Evolutionary conservation across 2,888 invertebrate genomes (phyloP), one percentile per base, ranked within the genome.

Genomic region (Steinernema carpocapsae): DNA sequence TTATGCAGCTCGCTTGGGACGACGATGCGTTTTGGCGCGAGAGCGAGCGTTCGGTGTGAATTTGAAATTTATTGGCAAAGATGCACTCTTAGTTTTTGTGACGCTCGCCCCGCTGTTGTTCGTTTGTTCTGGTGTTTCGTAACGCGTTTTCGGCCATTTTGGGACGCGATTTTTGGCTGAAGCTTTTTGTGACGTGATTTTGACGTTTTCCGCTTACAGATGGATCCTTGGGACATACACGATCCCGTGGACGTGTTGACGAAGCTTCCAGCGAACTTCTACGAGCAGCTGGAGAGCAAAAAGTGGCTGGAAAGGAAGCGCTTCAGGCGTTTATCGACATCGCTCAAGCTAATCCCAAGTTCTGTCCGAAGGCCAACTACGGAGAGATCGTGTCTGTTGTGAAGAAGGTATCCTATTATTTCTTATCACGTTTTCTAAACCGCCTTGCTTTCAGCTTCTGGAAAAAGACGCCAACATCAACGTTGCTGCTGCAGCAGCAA

Each of bases 261-360:
- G 0, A 94, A 94, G 88, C 89, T 99, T 45, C 95, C 97, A 0
- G 94, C 94, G 89, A 95, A 97, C 88, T 97, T 97, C 88, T 95
- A 93, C 87, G 95, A 96, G 2, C 94, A 95, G 88, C 88, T 94
- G 2, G 95, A 97, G 85, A 94, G 94, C 0, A 97, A 96, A 88
- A 97, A 97, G 87, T 99, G 97, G 97, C 77, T 76, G 10, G 74
- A 74, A 29, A 56, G 87, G 96, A 97, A 87, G 93, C 93, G 0
- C 88, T 99, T n/a, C 97, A 97, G 83, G 90, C 91, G 0, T 88
- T 83, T 88, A 94, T 97, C 6, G 91, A 96, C 88, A 91, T 96
- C 10, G 95, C 97, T 0, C 93, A 94, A 0, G 56, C 56, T 3
- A 56, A 56, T 26, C 56, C 56, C 24, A 10, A 26, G 26, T 56